Evolutionary conservation across 2,113 vertebrate genomes (phyloP), one percentile per base, ranked within the genome.

Genomic region (Campylomormyrus tamandua): DNA sequence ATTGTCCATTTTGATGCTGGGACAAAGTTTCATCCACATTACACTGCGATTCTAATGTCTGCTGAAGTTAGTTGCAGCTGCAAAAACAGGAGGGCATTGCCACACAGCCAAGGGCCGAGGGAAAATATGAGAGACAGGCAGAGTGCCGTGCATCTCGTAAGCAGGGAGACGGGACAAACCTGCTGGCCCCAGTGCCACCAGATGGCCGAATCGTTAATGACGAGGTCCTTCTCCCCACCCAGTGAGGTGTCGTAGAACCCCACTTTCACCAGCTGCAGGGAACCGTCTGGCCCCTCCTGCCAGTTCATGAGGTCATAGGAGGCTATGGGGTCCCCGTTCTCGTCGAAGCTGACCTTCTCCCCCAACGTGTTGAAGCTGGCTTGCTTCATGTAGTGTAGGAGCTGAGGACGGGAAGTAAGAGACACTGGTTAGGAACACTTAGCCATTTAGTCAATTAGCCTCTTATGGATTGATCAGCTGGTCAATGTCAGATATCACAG

Each of bases 281-380:
- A 95, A 31, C 94, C 93, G 21, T 94, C 94, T 9, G 90, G 52
- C 3, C 31, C 92, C 92, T 35, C 91, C 27, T 95, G 95, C 96
- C 95, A 96, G 91, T 96, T 96, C 89, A 95, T 89, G 7, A 96
- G 91, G 87, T 96, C 96, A 89, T 96, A 96, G 70, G 94, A 94
- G 53, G 96, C 95, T 70, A 95, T 94, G 0, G 95, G 95, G 58
- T 96, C 95, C 45, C 95, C 95, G 8, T 95, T 95, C n/a, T 92
- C 66, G 91, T 96, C 94, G 91, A 96, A 96, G 49, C 91, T 93
- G 48, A 96, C 93, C 66, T 93, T 93, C 83, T 95, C 93, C 0
- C 94, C 95, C 5, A 95, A 58, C 48, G 58, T 90, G 66, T 92
- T 94, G 91, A 96, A 96, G 77, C 92, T 89, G 2, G 94, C 89